phyloP scores from a whole-genome alignment of 2,797 vertebrate species.

The Coracias cyanogaster region DNA sequence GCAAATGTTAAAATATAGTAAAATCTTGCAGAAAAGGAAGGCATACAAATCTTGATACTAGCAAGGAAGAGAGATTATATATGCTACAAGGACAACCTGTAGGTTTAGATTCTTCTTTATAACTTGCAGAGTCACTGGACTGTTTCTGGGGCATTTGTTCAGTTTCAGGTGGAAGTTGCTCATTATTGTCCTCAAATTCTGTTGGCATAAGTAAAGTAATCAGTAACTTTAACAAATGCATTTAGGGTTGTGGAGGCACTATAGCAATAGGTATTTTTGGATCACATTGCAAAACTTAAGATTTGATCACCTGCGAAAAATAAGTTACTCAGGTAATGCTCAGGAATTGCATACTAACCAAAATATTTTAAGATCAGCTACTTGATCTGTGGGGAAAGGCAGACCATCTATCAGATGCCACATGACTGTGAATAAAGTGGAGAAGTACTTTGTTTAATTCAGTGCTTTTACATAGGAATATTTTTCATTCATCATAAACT shows the following conservation, averaged over 20 bases:
- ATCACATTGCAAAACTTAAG: neutral
- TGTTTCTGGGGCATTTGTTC: neutral
- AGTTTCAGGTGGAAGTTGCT: neutral
- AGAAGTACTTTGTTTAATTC: neutral
- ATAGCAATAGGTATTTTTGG: neutral
- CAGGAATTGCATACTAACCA: neutral
- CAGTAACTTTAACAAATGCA: neutral
- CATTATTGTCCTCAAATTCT: neutral
- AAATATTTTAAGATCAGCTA: neutral
- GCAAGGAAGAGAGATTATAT: neutral
- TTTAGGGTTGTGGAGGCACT: neutral
- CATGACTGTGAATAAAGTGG: neutral
- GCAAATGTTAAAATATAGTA: neutral
- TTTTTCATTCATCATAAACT: neutral
- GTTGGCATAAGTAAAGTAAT: neutral
- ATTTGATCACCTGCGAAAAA: neutral
- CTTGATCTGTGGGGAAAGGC: neutral
- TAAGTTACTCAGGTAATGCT: neutral
- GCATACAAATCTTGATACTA: neutral
- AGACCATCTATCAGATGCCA: neutral
- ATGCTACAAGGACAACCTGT: constrained; percentile 1
- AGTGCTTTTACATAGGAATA: neutral
- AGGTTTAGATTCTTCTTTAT: neutral
- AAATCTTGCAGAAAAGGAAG: neutral
- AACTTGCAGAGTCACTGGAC: neutral